These are phyloP conservation scores for Drosophila insularis DNA, from an alignment of 1,140 invertebrate species.

Conservation along the genomic window DNA sequence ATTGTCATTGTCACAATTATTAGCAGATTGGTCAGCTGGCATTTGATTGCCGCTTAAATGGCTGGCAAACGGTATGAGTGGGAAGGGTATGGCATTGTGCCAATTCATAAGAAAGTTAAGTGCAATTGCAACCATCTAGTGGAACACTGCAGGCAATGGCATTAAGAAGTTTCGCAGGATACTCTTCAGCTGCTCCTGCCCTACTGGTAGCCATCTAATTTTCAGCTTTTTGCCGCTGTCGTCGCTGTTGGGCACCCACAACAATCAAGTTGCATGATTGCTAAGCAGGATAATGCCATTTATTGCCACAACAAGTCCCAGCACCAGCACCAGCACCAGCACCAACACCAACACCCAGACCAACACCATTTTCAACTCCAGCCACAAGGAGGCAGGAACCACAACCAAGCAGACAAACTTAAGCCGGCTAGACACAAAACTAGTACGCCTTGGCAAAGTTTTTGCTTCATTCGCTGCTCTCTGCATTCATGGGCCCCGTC, in stretches of 20 bases:
- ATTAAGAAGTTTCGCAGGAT: conserved; percentile 28
- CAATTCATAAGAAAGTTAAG: conserved; percentile 26
- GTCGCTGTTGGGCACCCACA: conserved; percentile 11
- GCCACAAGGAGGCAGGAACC: background rate
- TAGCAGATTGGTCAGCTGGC: background rate
- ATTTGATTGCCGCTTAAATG: background rate
- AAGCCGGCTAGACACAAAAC: background rate
- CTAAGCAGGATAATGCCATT: conserved; percentile 78
- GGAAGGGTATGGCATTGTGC: background rate
- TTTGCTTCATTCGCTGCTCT: conserved; percentile 27
- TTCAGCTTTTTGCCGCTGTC: conserved; percentile 49
- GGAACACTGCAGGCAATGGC: conserved; percentile 20
- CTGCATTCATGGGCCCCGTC: conserved; percentile 62
- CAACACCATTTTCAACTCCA: no score
- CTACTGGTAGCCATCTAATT: conserved; percentile 51
- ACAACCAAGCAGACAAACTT: background rate
- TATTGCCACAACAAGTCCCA: conserved; percentile 66
- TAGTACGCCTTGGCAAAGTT: conserved; percentile 17
- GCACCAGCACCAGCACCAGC: conserved; percentile 9
- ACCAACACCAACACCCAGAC: no score
- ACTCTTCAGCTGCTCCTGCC: background rate
- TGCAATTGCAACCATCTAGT: conserved; percentile 11
- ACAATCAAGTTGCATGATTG: conserved; percentile 74
- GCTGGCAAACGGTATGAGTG: background rate
- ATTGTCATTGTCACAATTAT: background rate